Evolutionary conservation across 2,797 vertebrate species (phyloP).

Genomic region (Brachyalestes nurse): DNA sequence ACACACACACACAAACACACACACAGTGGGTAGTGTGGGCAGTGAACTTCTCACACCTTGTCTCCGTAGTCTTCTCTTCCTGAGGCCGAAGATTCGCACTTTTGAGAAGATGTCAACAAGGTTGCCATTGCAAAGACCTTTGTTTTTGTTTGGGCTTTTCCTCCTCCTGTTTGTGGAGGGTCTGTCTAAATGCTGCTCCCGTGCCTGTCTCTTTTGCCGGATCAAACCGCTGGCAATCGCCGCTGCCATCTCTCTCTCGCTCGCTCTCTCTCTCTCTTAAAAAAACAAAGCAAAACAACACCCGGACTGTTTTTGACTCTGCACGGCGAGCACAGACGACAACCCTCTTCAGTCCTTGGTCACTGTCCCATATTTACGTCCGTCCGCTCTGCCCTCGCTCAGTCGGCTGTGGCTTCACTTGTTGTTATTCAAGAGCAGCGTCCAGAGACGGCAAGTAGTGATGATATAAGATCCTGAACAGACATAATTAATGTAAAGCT

Average conservation of each 20-base stretch:
- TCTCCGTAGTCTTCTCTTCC: slow-evolving; percentile 96
- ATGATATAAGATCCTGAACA: slow-evolving; percentile 55
- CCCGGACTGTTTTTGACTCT: slow-evolving; percentile 69
- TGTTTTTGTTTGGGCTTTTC: slow-evolving; percentile 97
- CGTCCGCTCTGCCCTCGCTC: slow-evolving; percentile 65
- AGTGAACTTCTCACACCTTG: slow-evolving; percentile 86
- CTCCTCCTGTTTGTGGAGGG: slow-evolving; percentile 91
- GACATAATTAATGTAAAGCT: slow-evolving; percentile 65
- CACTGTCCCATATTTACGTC: slow-evolving; percentile 81
- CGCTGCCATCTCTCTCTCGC: slow-evolving; percentile 88
- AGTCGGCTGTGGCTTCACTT: slow-evolving; percentile 54
- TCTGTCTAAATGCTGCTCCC: slow-evolving; percentile 96
- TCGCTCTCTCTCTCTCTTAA: too few species aligned
- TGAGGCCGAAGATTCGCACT: slow-evolving; percentile 99
- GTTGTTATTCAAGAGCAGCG: slow-evolving; percentile 55
- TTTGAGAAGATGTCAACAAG: slow-evolving; percentile 99
- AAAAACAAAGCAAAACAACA: too few species aligned
- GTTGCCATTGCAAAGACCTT: slow-evolving; percentile 96
- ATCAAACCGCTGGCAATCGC: slow-evolving; percentile 98
- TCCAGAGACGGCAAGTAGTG: slow-evolving; percentile 68
- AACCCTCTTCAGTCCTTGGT: slow-evolving; percentile 74
- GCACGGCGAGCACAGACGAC: slow-evolving; percentile 74
- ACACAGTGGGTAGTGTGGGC: background rate
- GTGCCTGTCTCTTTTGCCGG: slow-evolving; percentile 96
- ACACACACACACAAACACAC: background rate